Evolutionary conservation across 2,113 vertebrate species (phyloP).

Genomic region (Odobenus rosmarus): DNA sequence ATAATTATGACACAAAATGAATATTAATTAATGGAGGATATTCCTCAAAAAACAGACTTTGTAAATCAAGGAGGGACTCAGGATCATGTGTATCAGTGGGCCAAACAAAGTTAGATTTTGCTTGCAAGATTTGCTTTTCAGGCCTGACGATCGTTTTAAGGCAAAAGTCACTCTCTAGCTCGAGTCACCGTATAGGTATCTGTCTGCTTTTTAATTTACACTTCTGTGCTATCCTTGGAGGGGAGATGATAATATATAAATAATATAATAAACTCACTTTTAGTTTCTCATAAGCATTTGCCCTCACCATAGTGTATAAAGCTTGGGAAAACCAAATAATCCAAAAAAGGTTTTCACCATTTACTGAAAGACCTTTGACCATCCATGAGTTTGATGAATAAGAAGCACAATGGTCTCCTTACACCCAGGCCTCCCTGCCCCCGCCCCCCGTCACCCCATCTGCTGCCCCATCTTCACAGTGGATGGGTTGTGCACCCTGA

Average conservation of each 20-base stretch:
- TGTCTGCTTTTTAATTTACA: slow-evolving; percentile 80
- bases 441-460: not conserved
- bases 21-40: slow-evolving; percentile 72
- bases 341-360: not conserved
- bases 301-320: slow-evolving; percentile 50
- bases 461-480: not conserved
- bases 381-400: not conserved
- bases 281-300: slow-evolving; percentile 67
- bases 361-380: not conserved
- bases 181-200: slow-evolving; percentile 67
- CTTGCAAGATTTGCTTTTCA: slow-evolving; percentile 75
- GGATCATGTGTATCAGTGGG: slow-evolving; percentile 72
- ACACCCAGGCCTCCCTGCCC: not conserved
- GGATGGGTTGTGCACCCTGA: not conserved
- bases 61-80: slow-evolving; percentile 54
- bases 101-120: slow-evolving; percentile 77
- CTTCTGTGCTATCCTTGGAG: slow-evolving; percentile 79
- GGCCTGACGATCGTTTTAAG: slow-evolving; percentile 66
- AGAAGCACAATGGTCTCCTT: not conserved
- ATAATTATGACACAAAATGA: slow-evolving; percentile 83
- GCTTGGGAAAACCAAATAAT: slow-evolving; percentile 54
- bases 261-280: slow-evolving; percentile 71
- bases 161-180: slow-evolving; percentile 68
- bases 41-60: slow-evolving; percentile 77
- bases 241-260: slow-evolving; percentile 78